Conservation (phyloP, 2,888 invertebrate genomes). For the Eristalis arbustorum region DNA sequence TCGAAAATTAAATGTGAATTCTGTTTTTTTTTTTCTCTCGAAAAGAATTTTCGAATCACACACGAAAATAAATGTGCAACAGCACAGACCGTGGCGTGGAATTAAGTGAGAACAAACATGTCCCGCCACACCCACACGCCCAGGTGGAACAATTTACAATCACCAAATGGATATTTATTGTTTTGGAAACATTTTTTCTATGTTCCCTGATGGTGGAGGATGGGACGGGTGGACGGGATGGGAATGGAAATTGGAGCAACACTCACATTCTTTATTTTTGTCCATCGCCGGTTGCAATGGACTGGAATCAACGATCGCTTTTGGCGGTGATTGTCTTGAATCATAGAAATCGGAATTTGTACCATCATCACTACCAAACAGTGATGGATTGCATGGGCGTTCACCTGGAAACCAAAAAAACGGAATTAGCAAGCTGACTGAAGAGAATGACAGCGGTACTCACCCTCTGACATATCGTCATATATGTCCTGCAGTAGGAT, state of each 20-base stretch:
- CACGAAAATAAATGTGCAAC: conserved; percentile 51
- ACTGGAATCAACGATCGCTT: conserved; percentile 96
- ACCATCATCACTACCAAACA: conserved; percentile 79
- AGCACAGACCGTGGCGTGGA: conserved; percentile 18
- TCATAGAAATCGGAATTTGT: conserved; percentile 79
- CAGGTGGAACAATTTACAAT: conserved; percentile 63
- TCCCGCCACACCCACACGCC: conserved; percentile 24
- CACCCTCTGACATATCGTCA: conserved; percentile 80
- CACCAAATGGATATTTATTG: conserved; percentile 36
- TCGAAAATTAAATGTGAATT: neutral
- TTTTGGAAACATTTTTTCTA: conserved; percentile 2
- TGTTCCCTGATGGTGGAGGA: neutral
- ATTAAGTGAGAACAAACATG: conserved; percentile 40
- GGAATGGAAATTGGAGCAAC: conserved; percentile 2
- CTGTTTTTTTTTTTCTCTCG: too few relatives aligned
- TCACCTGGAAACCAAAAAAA: conserved; percentile 74
- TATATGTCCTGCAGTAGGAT: conserved; percentile 79
- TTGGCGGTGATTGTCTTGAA: conserved; percentile 87
- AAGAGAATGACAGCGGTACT: neutral
- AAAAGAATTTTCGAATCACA: neutral
- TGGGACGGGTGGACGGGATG: neutral
- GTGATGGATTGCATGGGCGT: conserved; percentile 78
- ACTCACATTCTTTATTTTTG: conserved; percentile 99
- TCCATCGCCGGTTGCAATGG: conserved; percentile 96
- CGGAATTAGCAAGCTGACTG: neutral